Percentiles rank a stretch among this genome's conserved stretches.
Evolutionary conservation across 2,888 invertebrate genomes (phyloP).

Genomic region (Trichogramma evanescens): DNA sequence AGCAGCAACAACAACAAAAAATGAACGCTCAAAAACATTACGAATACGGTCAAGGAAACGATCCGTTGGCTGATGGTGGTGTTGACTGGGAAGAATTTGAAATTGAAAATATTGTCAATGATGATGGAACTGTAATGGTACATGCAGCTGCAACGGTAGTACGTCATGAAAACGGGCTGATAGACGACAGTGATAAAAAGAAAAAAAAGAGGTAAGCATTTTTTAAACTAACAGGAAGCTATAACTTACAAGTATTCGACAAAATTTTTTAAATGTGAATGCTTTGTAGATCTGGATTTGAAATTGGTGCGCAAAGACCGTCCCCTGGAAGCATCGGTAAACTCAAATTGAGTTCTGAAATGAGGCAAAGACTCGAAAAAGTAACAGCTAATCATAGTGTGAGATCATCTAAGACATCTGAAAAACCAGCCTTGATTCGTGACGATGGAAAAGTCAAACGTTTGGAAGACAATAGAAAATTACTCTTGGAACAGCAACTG

Average conservation of each 20-base stretch:
- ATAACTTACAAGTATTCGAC: neutral
- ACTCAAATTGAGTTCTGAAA: constrained; percentile 82
- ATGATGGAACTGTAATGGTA: constrained; percentile 33
- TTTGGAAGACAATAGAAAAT: constrained; percentile 76
- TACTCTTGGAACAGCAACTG: constrained; percentile 79
- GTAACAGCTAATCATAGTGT: constrained; percentile 86
- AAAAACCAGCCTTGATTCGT: constrained; percentile 58
- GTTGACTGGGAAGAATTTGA: constrained; percentile 85
- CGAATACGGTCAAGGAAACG: constrained; percentile 31
- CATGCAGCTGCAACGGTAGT: constrained; percentile 25
- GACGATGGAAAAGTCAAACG: constrained; percentile 63
- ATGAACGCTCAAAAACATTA: no score
- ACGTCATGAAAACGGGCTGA: constrained; percentile 40
- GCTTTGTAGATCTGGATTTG: constrained; percentile 55
- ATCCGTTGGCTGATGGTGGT: constrained; percentile 45
- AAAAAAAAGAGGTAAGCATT: constrained; percentile 27
- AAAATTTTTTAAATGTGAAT: neutral
- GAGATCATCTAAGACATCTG: constrained; percentile 68
- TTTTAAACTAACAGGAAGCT: neutral
- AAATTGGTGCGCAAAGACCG: constrained; percentile 74
- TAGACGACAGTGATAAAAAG: constrained; percentile 40
- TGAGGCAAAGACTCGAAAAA: constrained; percentile 81
- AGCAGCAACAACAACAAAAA: constrained; percentile 49
- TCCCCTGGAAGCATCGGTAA: constrained; percentile 86
- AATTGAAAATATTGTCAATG: constrained; percentile 52